Conservation (phyloP, 2,888 invertebrate species). For the Drosophila helvetica region DNA sequence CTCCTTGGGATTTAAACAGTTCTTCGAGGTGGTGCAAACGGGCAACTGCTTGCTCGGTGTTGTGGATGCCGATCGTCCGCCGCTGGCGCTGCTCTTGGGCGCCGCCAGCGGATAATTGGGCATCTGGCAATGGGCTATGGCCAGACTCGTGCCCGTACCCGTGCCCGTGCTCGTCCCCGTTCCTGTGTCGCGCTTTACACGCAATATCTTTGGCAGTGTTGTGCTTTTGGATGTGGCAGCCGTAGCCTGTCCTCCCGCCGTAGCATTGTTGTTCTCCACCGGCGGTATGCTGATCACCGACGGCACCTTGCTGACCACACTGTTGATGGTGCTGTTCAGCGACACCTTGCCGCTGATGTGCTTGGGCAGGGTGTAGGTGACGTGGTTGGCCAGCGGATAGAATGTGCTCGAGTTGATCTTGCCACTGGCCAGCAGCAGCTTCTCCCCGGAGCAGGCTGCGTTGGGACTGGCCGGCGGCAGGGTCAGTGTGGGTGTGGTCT, state of each 20-base stretch:
- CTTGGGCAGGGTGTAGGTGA: slow-evolving; percentile 83
- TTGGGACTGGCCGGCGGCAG: slow-evolving; percentile 75
- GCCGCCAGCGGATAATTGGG: slow-evolving; percentile 73
- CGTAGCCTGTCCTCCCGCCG: too few relatives aligned
- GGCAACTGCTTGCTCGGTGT: slow-evolving; percentile 81
- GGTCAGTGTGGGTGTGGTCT: slow-evolving; percentile 79
- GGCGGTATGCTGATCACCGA: slow-evolving; percentile 83
- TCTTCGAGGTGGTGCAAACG: slow-evolving; percentile 84
- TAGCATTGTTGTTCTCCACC: slow-evolving; percentile 59
- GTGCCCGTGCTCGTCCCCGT: slow-evolving; percentile 16
- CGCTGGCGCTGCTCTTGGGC: slow-evolving; percentile 15
- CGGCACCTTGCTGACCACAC: slow-evolving; percentile 84
- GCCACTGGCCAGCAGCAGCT: slow-evolving; percentile 36
- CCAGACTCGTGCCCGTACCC: slow-evolving; percentile 22
- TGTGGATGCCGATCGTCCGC: slow-evolving; percentile 38
- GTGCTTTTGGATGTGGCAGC: slow-evolving; percentile 64
- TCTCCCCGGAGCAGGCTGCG: slow-evolving; percentile 55
- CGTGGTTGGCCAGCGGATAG: slow-evolving; percentile 83
- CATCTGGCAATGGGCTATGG: slow-evolving; percentile 78
- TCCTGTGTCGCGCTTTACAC: slow-evolving; percentile 68
- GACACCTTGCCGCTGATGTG: slow-evolving; percentile 83
- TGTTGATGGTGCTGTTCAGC: slow-evolving; percentile 83
- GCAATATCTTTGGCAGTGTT: slow-evolving; percentile 82
- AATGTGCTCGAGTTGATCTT: slow-evolving; percentile 84
- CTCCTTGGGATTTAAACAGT: slow-evolving; percentile 84